Percentiles rank a stretch among this genome's conserved stretches.
phyloP scores from a whole-genome alignment of 2,888 invertebrate species.

The Perizoma affinitatum region DNA sequence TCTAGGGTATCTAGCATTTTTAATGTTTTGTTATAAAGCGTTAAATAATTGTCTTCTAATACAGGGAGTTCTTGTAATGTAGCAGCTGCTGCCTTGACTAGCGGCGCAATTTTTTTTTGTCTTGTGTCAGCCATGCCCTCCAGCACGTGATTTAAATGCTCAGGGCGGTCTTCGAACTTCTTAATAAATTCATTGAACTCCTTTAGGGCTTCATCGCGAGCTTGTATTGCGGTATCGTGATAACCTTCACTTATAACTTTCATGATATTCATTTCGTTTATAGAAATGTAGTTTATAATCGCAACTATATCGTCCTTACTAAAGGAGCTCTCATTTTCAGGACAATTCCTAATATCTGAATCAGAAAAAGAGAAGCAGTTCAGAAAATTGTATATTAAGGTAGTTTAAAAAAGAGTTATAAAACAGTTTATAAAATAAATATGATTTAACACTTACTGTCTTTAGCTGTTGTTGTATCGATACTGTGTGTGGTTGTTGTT shows the following conservation, averaged over 20 bases:
- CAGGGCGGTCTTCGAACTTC: conserved; percentile 43
- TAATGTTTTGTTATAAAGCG: conserved; percentile 23
- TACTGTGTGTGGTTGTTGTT: background rate
- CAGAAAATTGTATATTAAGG: background rate
- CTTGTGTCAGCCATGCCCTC: conserved; percentile 42
- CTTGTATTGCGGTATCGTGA: conserved; percentile 28
- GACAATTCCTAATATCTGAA: conserved; percentile 25
- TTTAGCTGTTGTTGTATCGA: conserved; percentile 1
- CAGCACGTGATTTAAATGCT: conserved; percentile 53
- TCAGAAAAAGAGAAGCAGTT: background rate
- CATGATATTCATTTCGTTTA: conserved; percentile 32
- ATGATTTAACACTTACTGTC: conserved; percentile 5
- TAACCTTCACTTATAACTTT: conserved; percentile 37
- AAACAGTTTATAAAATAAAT: too few species aligned
- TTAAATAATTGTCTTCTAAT: conserved; percentile 31
- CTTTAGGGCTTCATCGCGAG: conserved; percentile 37
- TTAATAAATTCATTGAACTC: conserved; percentile 38
- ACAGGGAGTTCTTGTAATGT: conserved; percentile 35
- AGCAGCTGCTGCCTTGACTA: conserved; percentile 29
- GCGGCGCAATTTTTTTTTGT: conserved; percentile 36
- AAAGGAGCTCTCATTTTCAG: conserved; percentile 39
- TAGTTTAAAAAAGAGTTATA: too few species aligned
- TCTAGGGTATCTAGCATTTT: conserved; percentile 31
- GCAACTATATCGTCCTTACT: conserved; percentile 44
- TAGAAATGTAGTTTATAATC: conserved; percentile 44